Evolutionary conservation across 1,140 invertebrate species (phyloP).

Genomic region (Drosophila eugracilis): DNA sequence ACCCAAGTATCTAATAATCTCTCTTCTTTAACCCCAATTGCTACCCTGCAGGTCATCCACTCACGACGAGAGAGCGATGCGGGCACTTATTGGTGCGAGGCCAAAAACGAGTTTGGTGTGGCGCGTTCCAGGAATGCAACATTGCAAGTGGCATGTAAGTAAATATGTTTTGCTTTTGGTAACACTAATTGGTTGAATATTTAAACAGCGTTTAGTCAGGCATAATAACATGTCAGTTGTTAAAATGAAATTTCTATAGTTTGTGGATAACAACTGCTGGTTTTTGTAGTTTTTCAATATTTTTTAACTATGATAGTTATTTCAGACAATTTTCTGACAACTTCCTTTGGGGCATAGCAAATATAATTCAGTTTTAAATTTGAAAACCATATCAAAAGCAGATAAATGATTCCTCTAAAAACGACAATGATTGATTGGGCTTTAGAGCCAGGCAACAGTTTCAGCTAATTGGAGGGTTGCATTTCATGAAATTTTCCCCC

Average conservation of each 20-base stretch:
- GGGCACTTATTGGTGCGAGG: slow-evolving; percentile 95
- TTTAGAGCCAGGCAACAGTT: slow-evolving; percentile 40
- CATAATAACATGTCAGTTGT: too few species aligned
- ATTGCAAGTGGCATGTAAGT: slow-evolving; percentile 92
- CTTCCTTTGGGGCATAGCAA: not conserved
- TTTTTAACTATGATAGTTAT: not conserved
- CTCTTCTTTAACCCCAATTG: slow-evolving; percentile 2
- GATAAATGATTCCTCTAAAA: not conserved
- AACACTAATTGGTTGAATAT: slow-evolving; percentile 1
- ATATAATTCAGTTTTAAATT: not conserved
- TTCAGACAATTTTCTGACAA: not conserved
- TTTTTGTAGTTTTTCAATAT: too few species aligned
- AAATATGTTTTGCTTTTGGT: slow-evolving; percentile 1
- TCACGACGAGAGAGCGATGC: slow-evolving; percentile 88
- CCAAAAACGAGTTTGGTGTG: slow-evolving; percentile 91
- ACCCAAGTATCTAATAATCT: slow-evolving; percentile 37
- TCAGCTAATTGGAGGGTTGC: slow-evolving; percentile 69
- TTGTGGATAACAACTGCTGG: too few species aligned
- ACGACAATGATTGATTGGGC: slow-evolving; percentile 69
- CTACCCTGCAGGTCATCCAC: slow-evolving; percentile 77
- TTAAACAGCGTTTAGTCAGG: not conserved
- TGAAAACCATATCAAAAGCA: not conserved
- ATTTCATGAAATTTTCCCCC: slow-evolving; percentile 25
- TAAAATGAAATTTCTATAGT: too few species aligned
- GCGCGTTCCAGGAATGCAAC: slow-evolving; percentile 93